These are phyloP conservation scores for Alloscopus bannaensis DNA, from an alignment of 2,888 invertebrate genomes.

Conservation along the genomic window DNA sequence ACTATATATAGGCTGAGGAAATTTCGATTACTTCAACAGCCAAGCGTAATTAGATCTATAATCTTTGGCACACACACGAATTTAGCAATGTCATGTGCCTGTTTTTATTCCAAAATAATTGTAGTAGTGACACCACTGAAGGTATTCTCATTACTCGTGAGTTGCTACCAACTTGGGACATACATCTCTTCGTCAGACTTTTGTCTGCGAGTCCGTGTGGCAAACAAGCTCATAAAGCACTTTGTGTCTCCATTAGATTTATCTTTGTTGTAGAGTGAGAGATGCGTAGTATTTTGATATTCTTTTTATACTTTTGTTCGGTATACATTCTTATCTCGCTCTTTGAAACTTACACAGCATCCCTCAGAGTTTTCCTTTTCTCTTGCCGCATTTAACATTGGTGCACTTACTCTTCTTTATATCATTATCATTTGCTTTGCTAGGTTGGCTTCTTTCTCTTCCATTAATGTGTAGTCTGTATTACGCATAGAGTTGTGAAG, in stretches of 20 bases:
- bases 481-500: too few relatives aligned
- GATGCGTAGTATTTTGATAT: neutral
- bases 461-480: neutral
- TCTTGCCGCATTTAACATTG: neutral
- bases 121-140: too few relatives aligned
- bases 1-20: too few relatives aligned
- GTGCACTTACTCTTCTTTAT: neutral
- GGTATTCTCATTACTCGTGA: too few relatives aligned
- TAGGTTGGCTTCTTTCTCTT: neutral
- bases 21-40: too few relatives aligned
- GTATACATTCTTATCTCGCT: conserved; percentile 7
- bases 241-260: conserved; percentile 57
- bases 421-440: conserved; percentile 8
- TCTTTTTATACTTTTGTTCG: neutral
- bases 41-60: too few relatives aligned
- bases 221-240: conserved; percentile 45
- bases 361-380: neutral
- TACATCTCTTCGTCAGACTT: too few relatives aligned
- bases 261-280: conserved; percentile 33
- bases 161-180: too few relatives aligned
- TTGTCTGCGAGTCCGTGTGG: conserved; percentile 4
- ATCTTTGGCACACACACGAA: too few relatives aligned
- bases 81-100: too few relatives aligned
- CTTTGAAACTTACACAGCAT: too few relatives aligned
- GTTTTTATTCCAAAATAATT: too few relatives aligned